Conservation (phyloP, 2,888 invertebrate genomes). For the Diplolepis rosae region DNA sequence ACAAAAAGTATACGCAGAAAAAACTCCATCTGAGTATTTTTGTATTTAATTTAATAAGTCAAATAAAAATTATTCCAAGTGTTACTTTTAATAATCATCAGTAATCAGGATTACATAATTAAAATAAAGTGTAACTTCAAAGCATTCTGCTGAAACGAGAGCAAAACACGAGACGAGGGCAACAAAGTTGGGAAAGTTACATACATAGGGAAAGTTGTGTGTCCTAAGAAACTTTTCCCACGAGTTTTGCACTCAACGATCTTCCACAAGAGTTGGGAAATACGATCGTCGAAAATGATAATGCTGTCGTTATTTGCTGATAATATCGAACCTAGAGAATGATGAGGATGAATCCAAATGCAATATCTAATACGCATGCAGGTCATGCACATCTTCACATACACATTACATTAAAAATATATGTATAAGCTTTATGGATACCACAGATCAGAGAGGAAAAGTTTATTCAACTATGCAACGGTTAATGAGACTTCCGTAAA, state of each 20-base stretch:
- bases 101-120: background rate
- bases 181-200: slow-evolving; percentile 59
- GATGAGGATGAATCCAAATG: slow-evolving; percentile 8
- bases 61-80: background rate
- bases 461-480: background rate
- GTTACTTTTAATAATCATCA: background rate
- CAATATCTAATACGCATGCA: background rate
- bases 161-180: slow-evolving; percentile 48
- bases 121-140: slow-evolving; percentile 34
- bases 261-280: slow-evolving; percentile 51
- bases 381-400: background rate
- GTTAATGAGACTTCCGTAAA: background rate
- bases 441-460: background rate
- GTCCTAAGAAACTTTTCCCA: slow-evolving; percentile 64
- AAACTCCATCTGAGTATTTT: no score
- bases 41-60: no score
- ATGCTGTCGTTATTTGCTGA: slow-evolving; percentile 40
- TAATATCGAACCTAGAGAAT: slow-evolving; percentile 38
- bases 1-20: no score
- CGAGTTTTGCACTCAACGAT: slow-evolving; percentile 59
- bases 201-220: slow-evolving; percentile 62
- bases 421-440: background rate
- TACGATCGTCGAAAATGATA: slow-evolving; percentile 46
- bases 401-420: no score
- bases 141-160: slow-evolving; percentile 50